Base-by-base conservation (phyloP, 1,140 invertebrate species). In the Tetranychus cinnabarinus region DNA sequence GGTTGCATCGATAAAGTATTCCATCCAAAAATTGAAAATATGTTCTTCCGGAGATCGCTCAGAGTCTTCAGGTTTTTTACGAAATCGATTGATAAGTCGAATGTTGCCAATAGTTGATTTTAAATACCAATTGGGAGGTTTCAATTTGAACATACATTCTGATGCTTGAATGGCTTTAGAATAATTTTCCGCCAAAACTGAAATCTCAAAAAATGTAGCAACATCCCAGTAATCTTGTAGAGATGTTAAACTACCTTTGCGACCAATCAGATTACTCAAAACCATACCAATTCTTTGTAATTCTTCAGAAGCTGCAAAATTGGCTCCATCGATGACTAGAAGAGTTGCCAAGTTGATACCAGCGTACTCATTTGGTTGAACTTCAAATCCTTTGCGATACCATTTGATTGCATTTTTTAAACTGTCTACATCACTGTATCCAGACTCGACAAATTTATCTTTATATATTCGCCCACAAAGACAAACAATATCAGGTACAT, bases 101-200 rank as follows among this genome's bases (percentile, higher is more conserved):
- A 99, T 97, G 74, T 99, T 99, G 2, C 89, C 90, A 69, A 98
- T 88, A 31, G 95, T 98, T 1, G 90, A 96, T 72, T 97, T 97
- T 45, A 99, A 76, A 71, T 96, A 83, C 95, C 96, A 99, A 72
- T 88, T 86, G 0, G 95, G 93, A 47, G 95, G 93, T 76, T 98
- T 97, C 54, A 99, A 73, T 75, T 88, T 91, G 69, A 96, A 97
- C 95, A 99, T 99, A 71, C 88, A 95, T 71, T 96, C 88, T 2
- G 95, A 89, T 23, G 93, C 95, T 75, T 97, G 88, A 67, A 92
- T 86, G 6, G 95, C 93, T 74, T 97, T 97, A 3, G 82, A 77
- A 74, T 96, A 98, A 72, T 98, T 89, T 73, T 97, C 88, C 15
- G 92, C 92, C 15, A 99, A 74, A 1, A 98, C 93, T 60, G 88